Base-by-base conservation (phyloP, 2,888 invertebrate genomes). In the Sturmia bella region DNA sequence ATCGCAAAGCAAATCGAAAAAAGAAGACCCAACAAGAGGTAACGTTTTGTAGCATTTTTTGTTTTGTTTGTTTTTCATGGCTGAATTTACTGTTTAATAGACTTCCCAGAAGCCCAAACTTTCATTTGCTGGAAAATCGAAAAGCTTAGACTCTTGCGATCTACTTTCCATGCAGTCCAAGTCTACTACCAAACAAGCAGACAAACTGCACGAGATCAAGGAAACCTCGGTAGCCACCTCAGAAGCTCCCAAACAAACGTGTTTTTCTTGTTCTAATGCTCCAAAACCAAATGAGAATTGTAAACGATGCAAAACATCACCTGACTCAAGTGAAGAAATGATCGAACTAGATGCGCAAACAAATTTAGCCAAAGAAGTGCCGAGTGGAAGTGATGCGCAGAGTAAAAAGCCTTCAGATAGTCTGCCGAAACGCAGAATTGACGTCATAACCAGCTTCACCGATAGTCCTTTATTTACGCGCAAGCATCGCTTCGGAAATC, bases 71-170 rank as follows among this genome's bases (percentile, higher is more conserved):
- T 5, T 12, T 39, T 57, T n/a, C 45, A 21, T 39, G 15, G 43
- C 37, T 32, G 13, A 11, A 32, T 6, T 19, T 3, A 3, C 7
- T 52, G 6, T 78, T 43, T 9, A 43, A 0, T 37, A 89, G 85
- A 89, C 89, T 68, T 85, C 88, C 1, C 87, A 88, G 0, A 89
- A 90, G 24, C 89, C 90, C 11, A 90, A 90, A 83, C 85, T 91
- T 13, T 88, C 89, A 54, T 88, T 91, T 77, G 89, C 90, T 12
- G 91, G 91, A 0, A 91, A 91, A 89, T 96, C 96, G 0, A 94
- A 95, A 85, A 97, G 96, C 87, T 92, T 97, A 48, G 97, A 97
- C 89, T 97, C 96, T 0, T 95, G 96, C 86, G 96, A 96, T 88
- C 92, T 96, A 85, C 93, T 95, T 57, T 88, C 93, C 9, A 84